Percentiles rank a stretch among this genome's conserved stretches.
phyloP scores from a whole-genome alignment of 2,113 vertebrate species.

The Labrus mixtus region DNA sequence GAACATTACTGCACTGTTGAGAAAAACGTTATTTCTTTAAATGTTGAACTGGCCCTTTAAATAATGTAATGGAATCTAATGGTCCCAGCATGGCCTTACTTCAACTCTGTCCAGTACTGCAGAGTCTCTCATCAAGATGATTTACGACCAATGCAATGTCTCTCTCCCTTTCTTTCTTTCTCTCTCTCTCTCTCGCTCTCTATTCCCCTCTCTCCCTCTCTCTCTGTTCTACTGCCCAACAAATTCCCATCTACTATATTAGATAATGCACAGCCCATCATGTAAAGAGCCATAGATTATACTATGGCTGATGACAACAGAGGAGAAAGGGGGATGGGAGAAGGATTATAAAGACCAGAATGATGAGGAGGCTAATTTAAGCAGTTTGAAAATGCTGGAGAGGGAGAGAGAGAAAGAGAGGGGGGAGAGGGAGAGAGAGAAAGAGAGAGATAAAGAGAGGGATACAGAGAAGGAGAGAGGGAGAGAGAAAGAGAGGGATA shows the following conservation, averaged over 20 bases:
- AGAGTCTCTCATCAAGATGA: slow-evolving; percentile 69
- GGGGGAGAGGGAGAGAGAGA: too few species aligned
- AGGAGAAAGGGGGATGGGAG: slow-evolving; percentile 42
- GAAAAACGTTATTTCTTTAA: background rate
- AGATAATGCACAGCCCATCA: slow-evolving; percentile 70
- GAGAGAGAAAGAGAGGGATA: too few species aligned
- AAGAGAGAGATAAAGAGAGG: too few species aligned
- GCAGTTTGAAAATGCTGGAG: slow-evolving; percentile 57
- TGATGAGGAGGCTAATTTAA: slow-evolving; percentile 75
- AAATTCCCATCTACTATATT: slow-evolving; percentile 70
- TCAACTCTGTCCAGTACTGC: slow-evolving; percentile 56
- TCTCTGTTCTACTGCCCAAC: slow-evolving; percentile 56
- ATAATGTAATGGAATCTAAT: slow-evolving; percentile 2
- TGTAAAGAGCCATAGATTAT: slow-evolving; percentile 74
- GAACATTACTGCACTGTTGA: background rate
- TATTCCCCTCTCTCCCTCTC: slow-evolving; percentile 43
- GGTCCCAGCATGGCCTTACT: slow-evolving; percentile 40
- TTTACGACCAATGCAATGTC: slow-evolving; percentile 59
- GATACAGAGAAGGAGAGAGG: too few species aligned
- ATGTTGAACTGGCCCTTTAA: slow-evolving; percentile 28
- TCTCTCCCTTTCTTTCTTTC: slow-evolving; percentile 36
- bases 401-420: slow-evolving; percentile 5
- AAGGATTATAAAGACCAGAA: slow-evolving; percentile 59
- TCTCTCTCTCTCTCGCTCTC: slow-evolving; percentile 48
- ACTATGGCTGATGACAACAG: slow-evolving; percentile 72